Conservation (phyloP, 2,113 vertebrate species). For the Alexandromys fortis region DNA sequence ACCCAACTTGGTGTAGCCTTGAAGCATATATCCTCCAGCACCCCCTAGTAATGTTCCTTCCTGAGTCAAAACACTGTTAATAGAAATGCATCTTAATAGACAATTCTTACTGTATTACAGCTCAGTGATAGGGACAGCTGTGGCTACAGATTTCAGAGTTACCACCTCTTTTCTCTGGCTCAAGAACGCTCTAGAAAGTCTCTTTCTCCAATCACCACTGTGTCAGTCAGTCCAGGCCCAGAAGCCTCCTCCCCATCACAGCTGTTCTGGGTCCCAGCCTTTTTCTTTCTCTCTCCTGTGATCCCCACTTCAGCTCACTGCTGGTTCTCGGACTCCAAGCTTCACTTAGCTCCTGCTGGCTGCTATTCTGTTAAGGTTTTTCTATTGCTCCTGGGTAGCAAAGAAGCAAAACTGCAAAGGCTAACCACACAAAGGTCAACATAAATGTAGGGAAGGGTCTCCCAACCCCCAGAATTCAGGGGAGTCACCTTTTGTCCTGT, state of each 20-base stretch:
- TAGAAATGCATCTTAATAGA: background rate
- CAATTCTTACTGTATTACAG: background rate
- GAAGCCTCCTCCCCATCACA: too few relatives aligned
- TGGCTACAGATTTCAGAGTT: background rate
- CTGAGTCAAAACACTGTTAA: background rate
- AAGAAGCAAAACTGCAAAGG: background rate
- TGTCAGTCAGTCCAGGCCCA: background rate
- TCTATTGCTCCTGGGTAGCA: background rate
- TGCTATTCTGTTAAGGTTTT: background rate
- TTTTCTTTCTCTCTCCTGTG: too few relatives aligned
- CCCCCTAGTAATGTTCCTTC: background rate
- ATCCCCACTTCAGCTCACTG: too few relatives aligned
- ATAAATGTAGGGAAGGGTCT: background rate
- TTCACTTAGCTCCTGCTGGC: background rate
- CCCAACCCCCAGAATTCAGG: background rate
- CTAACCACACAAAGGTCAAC: too few relatives aligned
- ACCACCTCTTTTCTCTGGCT: background rate
- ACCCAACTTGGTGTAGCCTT: background rate
- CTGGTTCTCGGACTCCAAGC: background rate
- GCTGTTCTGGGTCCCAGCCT: background rate
- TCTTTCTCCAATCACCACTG: background rate
- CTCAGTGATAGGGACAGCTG: background rate
- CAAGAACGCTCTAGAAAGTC: background rate
- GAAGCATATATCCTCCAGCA: background rate
- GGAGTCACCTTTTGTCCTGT: background rate